Conservation (phyloP, 2,797 vertebrate species). For the Diceros bicornis region DNA sequence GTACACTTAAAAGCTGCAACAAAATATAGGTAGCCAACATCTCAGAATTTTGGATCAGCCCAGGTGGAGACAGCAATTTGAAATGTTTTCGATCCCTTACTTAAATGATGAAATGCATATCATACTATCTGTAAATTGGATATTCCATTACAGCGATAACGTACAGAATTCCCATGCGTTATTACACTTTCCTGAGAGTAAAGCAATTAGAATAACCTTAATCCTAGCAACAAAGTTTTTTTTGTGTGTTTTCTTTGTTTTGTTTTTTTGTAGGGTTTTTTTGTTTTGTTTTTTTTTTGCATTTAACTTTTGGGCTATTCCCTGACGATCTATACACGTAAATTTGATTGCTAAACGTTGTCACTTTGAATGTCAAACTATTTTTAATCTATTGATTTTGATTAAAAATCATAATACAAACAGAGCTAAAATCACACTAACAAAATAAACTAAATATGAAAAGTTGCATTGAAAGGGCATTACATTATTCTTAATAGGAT, state of each 20-base stretch:
- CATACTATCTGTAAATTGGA: conserved; percentile 88
- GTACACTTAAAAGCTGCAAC: conserved; percentile 86
- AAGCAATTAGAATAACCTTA: conserved; percentile 92
- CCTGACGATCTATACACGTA: conserved; percentile 96
- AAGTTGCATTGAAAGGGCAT: conserved; percentile 99
- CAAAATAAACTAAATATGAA: conserved; percentile 95
- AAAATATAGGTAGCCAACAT: conserved; percentile 90
- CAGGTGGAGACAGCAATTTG: conserved; percentile 87
- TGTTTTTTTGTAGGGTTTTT: conserved; percentile 85
- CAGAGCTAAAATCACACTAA: conserved; percentile 96
- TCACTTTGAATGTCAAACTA: conserved; percentile 92
- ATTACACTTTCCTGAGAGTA: conserved; percentile 93
- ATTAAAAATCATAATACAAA: conserved; percentile 96
- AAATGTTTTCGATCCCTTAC: conserved; percentile 90
- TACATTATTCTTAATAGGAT: conserved; percentile 98
- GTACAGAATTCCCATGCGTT: conserved; percentile 91
- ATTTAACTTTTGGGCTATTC: conserved; percentile 98
- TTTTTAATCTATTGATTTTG: conserved; percentile 90
- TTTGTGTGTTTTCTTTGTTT: conserved; percentile 88
- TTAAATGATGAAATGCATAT: conserved; percentile 86
- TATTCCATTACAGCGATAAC: conserved; percentile 89
- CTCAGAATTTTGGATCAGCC: conserved; percentile 89
- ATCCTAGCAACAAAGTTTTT: conserved; percentile 90
- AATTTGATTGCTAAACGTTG: conserved; percentile 97
- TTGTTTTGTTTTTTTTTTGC: conserved; percentile 93